These are phyloP conservation scores for Agrilus planipennis DNA, from an alignment of 1,140 invertebrate species.

Conservation along the genomic window DNA sequence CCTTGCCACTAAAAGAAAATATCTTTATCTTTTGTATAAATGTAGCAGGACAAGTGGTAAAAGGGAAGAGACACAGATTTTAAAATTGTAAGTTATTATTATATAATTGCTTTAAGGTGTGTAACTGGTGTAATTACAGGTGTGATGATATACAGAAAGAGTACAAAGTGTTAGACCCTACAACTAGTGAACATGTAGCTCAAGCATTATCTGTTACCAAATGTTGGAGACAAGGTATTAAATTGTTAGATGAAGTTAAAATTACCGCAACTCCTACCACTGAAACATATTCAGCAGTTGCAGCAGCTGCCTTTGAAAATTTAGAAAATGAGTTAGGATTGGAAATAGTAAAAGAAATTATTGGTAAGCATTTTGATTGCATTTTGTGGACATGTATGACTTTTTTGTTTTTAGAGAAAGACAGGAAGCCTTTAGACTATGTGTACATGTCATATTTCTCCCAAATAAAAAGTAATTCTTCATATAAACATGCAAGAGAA, in stretches of 20 bases:
- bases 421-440: conserved; percentile 27
- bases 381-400: conserved; percentile 4
- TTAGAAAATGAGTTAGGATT: conserved; percentile 41
- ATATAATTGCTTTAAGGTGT: background rate
- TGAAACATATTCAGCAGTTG: conserved; percentile 35
- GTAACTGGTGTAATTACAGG: conserved; percentile 10
- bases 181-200: conserved; percentile 44
- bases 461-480: conserved; percentile 21
- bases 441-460: conserved; percentile 38
- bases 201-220: conserved; percentile 46
- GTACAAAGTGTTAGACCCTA: conserved; percentile 41
- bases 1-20: conserved; percentile 39
- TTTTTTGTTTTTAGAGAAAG: conserved; percentile 16
- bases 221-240: conserved; percentile 46
- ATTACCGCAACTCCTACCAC: conserved; percentile 29
- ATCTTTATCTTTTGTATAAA: conserved; percentile 40
- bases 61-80: background rate
- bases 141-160: conserved; percentile 38
- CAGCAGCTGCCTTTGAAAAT: conserved; percentile 42
- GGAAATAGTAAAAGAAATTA: conserved; percentile 38
- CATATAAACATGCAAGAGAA: conserved; percentile 21
- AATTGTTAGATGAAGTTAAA: conserved; percentile 47
- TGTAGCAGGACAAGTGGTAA: conserved; percentile 17
- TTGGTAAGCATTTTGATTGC: conserved; percentile 15
- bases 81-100: background rate